Conservation (phyloP, 2,797 vertebrate species). For the Myotis pilosus region DNA sequence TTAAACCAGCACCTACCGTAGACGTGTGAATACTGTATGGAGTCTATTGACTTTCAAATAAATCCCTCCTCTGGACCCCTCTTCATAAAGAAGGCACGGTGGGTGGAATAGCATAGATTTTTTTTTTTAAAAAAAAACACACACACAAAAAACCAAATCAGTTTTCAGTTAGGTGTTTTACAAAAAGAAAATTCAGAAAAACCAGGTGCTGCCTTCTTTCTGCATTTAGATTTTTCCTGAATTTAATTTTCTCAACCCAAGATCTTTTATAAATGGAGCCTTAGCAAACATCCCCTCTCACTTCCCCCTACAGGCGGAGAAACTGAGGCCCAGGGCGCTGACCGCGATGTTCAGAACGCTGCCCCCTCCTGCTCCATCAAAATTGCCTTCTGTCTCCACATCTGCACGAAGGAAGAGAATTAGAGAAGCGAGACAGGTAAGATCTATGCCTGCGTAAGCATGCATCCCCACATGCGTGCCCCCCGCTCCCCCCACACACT, state of each 20-base stretch:
- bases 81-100: constrained; percentile 56
- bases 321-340: neutral
- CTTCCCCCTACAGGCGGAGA: neutral
- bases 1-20: constrained; percentile 75
- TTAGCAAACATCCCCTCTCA: neutral
- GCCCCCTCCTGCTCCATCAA: neutral
- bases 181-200: constrained; percentile 16
- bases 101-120: constrained; percentile 56
- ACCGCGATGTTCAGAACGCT: neutral
- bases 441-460: too few species aligned
- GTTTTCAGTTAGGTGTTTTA: constrained; percentile 67
- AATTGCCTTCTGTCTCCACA: neutral
- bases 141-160: too few species aligned
- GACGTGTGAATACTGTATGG: constrained; percentile 66
- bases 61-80: constrained; percentile 59
- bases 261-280: neutral
- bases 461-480: neutral
- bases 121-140: too few species aligned
- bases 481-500: too few species aligned
- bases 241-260: neutral
- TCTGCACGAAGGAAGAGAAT: neutral
- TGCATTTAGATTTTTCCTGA: neutral
- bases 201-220: neutral
- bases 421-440: neutral
- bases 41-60: constrained; percentile 81